These are phyloP conservation scores for Pica pica DNA, from an alignment of 2,113 vertebrate species.

Conservation along the genomic window DNA sequence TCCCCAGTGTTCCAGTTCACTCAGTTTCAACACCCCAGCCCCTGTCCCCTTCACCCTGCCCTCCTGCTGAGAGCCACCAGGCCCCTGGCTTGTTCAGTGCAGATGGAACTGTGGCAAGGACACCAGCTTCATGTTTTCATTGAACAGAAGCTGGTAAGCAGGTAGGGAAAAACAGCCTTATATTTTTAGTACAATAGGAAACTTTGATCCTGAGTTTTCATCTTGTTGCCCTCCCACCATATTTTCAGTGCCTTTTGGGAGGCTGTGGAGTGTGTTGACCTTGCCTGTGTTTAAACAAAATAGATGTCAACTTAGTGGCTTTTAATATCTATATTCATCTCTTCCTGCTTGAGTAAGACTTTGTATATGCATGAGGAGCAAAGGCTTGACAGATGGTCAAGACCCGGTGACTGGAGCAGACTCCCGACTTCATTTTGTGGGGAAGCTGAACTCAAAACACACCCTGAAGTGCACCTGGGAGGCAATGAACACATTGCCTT, in stretches of 20 bases:
- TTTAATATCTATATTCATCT: neutral
- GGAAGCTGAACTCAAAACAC: neutral
- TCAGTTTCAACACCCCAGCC: neutral
- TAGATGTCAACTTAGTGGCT: neutral
- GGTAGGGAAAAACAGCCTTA: neutral
- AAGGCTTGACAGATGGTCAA: neutral
- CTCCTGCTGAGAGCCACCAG: neutral
- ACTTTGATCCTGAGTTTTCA: neutral
- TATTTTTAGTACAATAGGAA: neutral
- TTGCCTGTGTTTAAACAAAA: neutral
- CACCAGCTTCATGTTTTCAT: neutral
- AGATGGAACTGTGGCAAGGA: neutral
- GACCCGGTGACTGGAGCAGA: neutral
- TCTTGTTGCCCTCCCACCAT: neutral
- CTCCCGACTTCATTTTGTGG: neutral
- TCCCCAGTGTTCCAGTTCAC: accelerated
- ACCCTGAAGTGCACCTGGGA: neutral
- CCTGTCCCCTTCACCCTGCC: neutral
- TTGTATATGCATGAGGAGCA: accelerated
- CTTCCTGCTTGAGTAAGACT: neutral
- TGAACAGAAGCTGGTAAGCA: neutral
- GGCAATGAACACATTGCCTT: neutral
- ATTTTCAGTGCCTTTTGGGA: neutral
- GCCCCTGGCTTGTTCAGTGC: neutral
- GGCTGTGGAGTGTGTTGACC: neutral